Conservation (phyloP, 2,797 vertebrate species). For the Hydrocynus forskahlii region DNA sequence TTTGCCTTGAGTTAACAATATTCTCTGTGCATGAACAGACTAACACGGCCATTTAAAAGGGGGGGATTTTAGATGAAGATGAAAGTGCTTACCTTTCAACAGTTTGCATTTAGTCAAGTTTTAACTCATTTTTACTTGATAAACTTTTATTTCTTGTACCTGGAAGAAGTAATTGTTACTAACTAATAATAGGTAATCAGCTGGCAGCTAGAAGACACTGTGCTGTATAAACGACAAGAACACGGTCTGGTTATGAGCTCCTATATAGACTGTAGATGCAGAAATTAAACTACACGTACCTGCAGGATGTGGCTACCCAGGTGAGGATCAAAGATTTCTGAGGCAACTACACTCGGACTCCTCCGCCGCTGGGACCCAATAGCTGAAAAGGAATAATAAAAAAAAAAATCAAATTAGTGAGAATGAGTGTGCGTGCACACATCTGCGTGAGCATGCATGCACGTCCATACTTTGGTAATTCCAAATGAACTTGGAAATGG, state of each 20-base stretch:
- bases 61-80: background rate
- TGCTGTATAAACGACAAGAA: too few relatives aligned
- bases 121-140: background rate
- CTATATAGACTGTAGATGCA: background rate
- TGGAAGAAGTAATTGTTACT: background rate
- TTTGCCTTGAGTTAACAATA: background rate
- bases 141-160: background rate
- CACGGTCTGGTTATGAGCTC: background rate
- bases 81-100: conserved; percentile 20
- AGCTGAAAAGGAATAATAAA: conserved; percentile 72
- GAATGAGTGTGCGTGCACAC: background rate
- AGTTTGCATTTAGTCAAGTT: background rate
- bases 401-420: conserved; percentile 32
- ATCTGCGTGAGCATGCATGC: conserved; percentile 9
- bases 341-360: conserved; percentile 86
- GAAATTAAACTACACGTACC: conserved; percentile 75
- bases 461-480: conserved; percentile 35
- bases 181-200: background rate
- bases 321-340: conserved; percentile 96
- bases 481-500: conserved; percentile 43
- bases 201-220: conserved; percentile 7
- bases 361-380: conserved; percentile 94
- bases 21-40: background rate
- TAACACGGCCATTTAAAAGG: background rate
- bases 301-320: conserved; percentile 98